A percentile compares a stretch with the other conserved stretches of the same genome.
Evolutionary conservation across 2,797 vertebrate genomes (phyloP).

Genomic region (Hipposideros larvatus): DNA sequence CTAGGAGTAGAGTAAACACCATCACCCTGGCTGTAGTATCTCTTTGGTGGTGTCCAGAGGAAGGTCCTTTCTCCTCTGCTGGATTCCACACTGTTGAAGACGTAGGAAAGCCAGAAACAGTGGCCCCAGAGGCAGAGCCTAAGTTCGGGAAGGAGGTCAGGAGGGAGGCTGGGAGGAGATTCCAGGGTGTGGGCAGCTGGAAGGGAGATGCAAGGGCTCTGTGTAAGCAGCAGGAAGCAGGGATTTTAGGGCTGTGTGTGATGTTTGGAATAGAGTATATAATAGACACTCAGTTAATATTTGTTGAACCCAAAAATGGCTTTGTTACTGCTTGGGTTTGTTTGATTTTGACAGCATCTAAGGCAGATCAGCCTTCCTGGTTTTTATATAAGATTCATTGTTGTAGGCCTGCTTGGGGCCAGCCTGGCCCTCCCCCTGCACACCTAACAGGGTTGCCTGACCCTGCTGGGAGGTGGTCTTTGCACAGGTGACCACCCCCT

Average conservation of each 20-base stretch:
- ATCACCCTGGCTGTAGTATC: not conserved
- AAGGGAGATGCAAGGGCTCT: not conserved
- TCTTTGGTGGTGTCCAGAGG: not conserved
- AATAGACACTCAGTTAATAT: not conserved
- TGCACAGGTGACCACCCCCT: not conserved
- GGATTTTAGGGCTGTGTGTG: not conserved
- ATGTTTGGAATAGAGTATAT: not conserved
- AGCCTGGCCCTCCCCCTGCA: not conserved
- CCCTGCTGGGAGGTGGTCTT: not conserved
- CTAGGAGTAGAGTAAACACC: not conserved
- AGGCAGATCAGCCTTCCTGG: not conserved
- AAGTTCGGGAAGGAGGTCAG: not conserved
- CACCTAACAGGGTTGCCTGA: not conserved
- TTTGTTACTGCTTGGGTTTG: not conserved
- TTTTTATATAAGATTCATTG: not conserved
- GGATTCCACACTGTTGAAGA: not conserved
- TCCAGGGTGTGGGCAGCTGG: not conserved
- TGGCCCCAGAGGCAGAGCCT: not conserved
- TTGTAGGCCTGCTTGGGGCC: not conserved
- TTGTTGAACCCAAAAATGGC: not conserved
- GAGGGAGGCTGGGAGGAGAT: not conserved
- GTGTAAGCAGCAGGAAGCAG: not conserved
- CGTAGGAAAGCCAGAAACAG: not conserved
- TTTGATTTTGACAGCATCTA: not conserved
- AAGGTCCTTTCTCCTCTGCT: not conserved